phyloP scores from a whole-genome alignment of 2,797 vertebrate genomes.

The Hippoglossus hippoglossus region DNA sequence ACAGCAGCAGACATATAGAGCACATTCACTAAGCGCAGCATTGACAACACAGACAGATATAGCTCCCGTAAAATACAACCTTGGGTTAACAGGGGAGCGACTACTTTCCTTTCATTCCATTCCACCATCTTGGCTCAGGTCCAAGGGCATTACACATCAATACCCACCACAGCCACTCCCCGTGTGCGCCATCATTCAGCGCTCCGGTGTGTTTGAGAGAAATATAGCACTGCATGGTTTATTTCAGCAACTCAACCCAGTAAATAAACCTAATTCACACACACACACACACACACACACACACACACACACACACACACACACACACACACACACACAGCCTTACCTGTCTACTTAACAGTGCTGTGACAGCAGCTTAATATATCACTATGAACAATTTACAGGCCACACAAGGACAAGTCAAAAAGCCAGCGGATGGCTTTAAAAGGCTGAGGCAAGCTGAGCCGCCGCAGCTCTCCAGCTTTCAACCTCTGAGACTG shows the following conservation, averaged over 20 bases:
- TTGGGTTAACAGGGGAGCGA: conserved; percentile 71
- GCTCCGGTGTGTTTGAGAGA: conserved; percentile 61
- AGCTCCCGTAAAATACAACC: conserved; percentile 73
- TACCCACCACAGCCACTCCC: conserved; percentile 61
- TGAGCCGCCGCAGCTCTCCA: conserved; percentile 28
- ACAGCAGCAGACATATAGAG: conserved; percentile 22
- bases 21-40: conserved; percentile 51
- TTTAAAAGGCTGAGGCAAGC: conserved; percentile 49
- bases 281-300: conserved; percentile 17
- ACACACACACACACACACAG: conserved; percentile 26
- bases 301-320: conserved; percentile 35
- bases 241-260: conserved; percentile 70
- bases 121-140: conserved; percentile 67
- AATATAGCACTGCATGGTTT: conserved; percentile 73
- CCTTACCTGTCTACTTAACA: conserved; percentile 60
- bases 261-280: conserved; percentile 75
- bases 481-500: conserved; percentile 39
- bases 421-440: conserved; percentile 52
- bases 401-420: conserved; percentile 64
- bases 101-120: conserved; percentile 70
- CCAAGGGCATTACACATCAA: conserved; percentile 78
- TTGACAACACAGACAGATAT: conserved; percentile 62
- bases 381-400: conserved; percentile 69
- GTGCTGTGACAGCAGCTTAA: conserved; percentile 50
- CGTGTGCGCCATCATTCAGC: conserved; percentile 73